These are phyloP conservation scores for Tuta absoluta DNA, from an alignment of 2,888 invertebrate species.

Conservation along the genomic window DNA sequence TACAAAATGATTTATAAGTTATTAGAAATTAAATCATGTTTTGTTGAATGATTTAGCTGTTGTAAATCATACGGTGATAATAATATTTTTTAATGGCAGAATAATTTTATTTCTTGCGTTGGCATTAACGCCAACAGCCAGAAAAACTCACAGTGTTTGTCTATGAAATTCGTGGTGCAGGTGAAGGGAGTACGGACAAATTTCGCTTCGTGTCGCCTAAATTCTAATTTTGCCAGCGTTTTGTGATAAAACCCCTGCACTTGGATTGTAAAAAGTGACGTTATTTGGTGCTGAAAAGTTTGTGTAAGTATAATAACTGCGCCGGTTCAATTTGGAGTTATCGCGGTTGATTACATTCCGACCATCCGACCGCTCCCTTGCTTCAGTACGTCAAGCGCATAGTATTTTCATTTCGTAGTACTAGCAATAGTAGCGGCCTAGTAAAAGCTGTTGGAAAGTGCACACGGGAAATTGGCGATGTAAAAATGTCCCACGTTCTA, in stretches of 20 bases:
- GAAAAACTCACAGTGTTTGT: conserved; percentile 42
- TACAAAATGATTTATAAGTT: too few species aligned
- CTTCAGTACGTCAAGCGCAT: conserved; percentile 73
- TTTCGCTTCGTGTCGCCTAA: conserved; percentile 77
- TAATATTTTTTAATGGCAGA: neutral
- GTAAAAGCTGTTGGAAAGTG: conserved; percentile 81
- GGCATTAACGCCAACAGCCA: conserved; percentile 42
- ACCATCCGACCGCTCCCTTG: conserved; percentile 80
- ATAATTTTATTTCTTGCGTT: neutral
- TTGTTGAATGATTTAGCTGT: neutral
- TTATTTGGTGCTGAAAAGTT: conserved; percentile 56
- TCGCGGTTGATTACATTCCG: conserved; percentile 65
- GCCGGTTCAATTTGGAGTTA: conserved; percentile 46
- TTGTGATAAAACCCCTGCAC: conserved; percentile 60
- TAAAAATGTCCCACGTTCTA: conserved; percentile 75
- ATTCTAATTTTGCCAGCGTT: conserved; percentile 63
- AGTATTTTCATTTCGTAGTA: conserved; percentile 79
- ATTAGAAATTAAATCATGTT: neutral
- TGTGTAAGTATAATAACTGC: conserved; percentile 54
- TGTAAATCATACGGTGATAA: neutral
- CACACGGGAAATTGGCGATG: conserved; percentile 67
- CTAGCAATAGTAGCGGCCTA: conserved; percentile 72
- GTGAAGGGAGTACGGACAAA: conserved; percentile 73
- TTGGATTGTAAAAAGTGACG: conserved; percentile 63
- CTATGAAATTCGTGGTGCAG: conserved; percentile 60